Conservation (phyloP, 2,888 invertebrate genomes). For the Rotaria magnacalcarata region DNA sequence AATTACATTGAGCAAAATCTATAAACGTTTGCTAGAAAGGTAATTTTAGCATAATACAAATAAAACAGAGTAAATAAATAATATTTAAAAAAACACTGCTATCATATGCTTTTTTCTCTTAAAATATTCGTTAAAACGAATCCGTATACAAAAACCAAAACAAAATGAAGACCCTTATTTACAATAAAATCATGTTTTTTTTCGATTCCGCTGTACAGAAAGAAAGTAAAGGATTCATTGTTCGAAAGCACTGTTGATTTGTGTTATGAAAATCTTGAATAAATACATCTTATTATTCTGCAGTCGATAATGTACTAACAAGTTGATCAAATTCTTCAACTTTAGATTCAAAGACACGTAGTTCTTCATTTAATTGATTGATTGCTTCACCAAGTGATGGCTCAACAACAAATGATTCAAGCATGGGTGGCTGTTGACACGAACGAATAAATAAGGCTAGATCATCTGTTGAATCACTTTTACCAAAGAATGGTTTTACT, state of each 20-base stretch:
- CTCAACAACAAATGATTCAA: slow-evolving; percentile 61
- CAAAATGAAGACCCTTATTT: neutral
- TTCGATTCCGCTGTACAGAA: neutral
- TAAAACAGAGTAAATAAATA: neutral
- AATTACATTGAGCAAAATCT: neutral
- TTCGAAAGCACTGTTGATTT: slow-evolving; percentile 1
- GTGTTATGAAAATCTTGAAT: neutral
- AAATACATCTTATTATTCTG: neutral
- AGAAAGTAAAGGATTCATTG: neutral
- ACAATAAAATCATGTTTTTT: neutral
- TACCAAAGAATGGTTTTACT: slow-evolving; percentile 56
- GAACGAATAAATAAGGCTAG: slow-evolving; percentile 75
- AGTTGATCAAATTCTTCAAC: slow-evolving; percentile 73
- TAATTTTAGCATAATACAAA: neutral
- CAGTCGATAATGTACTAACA: slow-evolving; percentile 65
- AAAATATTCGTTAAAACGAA: neutral
- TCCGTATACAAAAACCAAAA: neutral
- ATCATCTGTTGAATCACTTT: slow-evolving; percentile 65
- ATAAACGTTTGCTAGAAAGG: neutral
- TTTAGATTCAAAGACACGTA: slow-evolving; percentile 72
- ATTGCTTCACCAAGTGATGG: slow-evolving; percentile 55
- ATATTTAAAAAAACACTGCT: neutral
- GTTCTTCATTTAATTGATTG: slow-evolving; percentile 68
- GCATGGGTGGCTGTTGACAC: slow-evolving; percentile 70
- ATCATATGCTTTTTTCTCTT: neutral